Evolutionary conservation across 2,888 invertebrate genomes (phyloP).

Genomic region (Fabriciana adippe): DNA sequence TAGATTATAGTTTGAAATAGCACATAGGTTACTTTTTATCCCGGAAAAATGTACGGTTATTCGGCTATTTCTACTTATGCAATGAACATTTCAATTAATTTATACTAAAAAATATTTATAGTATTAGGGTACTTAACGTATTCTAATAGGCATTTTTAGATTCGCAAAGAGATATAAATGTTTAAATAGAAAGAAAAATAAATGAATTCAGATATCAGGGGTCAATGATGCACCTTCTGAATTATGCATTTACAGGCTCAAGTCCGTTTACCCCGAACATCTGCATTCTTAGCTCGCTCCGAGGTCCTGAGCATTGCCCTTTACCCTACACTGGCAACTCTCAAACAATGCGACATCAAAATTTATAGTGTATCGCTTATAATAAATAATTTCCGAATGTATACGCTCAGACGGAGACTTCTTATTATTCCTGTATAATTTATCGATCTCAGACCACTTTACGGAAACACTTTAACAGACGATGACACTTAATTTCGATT

Average conservation of each 20-base stretch:
- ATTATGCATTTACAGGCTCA: constrained; percentile 58
- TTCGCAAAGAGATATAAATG: constrained; percentile 46
- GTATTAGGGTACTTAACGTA: background rate
- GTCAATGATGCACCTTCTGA: constrained; percentile 67
- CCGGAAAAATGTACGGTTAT: no score
- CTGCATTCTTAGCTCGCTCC: constrained; percentile 58
- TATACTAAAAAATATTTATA: background rate
- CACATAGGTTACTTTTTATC: no score
- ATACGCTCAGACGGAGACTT: constrained; percentile 35
- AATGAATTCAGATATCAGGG: constrained; percentile 47
- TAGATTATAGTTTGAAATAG: no score
- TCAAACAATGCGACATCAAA: constrained; percentile 41
- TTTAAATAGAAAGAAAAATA: constrained; percentile 39
- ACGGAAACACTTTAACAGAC: constrained; percentile 33
- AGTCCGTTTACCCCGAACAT: constrained; percentile 69
- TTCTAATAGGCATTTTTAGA: constrained; percentile 21
- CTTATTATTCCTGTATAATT: constrained; percentile 40
- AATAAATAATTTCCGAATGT: constrained; percentile 39
- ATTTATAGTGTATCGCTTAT: constrained; percentile 34
- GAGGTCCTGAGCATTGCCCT: constrained; percentile 56
- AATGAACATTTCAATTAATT: no score
- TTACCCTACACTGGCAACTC: constrained; percentile 52
- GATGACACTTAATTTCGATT: constrained; percentile 32
- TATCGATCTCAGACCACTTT: constrained; percentile 33
- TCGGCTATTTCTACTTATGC: no score